Conservation (phyloP, 2,113 vertebrate genomes). For the Chelonoidis abingdonii region DNA sequence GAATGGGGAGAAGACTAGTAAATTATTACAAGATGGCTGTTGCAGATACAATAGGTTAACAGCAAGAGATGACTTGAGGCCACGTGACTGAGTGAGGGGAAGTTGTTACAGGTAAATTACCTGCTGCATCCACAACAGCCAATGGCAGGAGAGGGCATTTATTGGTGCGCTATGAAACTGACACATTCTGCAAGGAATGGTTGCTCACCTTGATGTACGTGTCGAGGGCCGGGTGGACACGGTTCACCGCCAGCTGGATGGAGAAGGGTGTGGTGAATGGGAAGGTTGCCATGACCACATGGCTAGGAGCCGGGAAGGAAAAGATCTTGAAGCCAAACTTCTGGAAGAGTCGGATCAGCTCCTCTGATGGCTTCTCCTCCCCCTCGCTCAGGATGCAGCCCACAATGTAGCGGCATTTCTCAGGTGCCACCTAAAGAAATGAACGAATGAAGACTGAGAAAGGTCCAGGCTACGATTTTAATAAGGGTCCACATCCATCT, state of each 20-base stretch:
- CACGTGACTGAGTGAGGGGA: not conserved
- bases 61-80: not conserved
- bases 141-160: slow-evolving; percentile 17
- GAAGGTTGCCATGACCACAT: slow-evolving; percentile 89
- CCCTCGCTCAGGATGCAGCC: slow-evolving; percentile 93
- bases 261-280: slow-evolving; percentile 86
- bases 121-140: slow-evolving; percentile 29
- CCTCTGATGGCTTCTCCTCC: slow-evolving; percentile 80
- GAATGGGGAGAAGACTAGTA: not conserved
- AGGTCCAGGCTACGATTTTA: not conserved
- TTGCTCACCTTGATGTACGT: slow-evolving; percentile 90
- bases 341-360: slow-evolving; percentile 86
- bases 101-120: slow-evolving; percentile 32
- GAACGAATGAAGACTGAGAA: not conserved
- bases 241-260: slow-evolving; percentile 82
- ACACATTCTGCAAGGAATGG: not conserved
- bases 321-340: slow-evolving; percentile 92
- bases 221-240: slow-evolving; percentile 88
- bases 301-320: slow-evolving; percentile 91
- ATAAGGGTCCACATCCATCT: not conserved
- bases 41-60: not conserved
- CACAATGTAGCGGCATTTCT: slow-evolving; percentile 86
- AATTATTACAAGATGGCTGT: slow-evolving; percentile 8
- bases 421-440: slow-evolving; percentile 79
- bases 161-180: not conserved